These are phyloP conservation scores for Phymorhynchus buccinoides DNA, from an alignment of 1,140 invertebrate species.

Conservation along the genomic window DNA sequence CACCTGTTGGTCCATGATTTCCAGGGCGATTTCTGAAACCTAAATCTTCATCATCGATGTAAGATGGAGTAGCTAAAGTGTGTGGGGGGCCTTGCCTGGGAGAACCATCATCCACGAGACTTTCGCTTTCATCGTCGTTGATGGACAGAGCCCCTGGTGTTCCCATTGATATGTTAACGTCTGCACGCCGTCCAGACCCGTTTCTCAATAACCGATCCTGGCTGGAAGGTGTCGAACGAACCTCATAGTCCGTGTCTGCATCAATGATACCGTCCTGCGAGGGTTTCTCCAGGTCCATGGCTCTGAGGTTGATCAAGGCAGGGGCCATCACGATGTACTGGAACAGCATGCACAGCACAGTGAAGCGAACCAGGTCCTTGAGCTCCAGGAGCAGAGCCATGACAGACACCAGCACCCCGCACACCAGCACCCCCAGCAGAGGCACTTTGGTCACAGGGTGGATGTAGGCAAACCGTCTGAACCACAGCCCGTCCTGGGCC, in stretches of 20 bases:
- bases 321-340: conserved; percentile 90
- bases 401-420: conserved; percentile 82
- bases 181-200: background rate
- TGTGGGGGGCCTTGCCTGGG: background rate
- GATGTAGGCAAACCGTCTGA: conserved; percentile 82
- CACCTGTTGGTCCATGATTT: background rate
- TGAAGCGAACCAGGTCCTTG: conserved; percentile 90
- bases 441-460: conserved; percentile 86
- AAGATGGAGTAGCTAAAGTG: background rate
- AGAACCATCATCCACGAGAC: background rate
- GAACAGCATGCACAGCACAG: conserved; percentile 89
- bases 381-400: conserved; percentile 89
- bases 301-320: conserved; percentile 87
- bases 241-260: background rate
- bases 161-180: background rate
- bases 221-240: too few species aligned
- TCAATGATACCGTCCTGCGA: background rate
- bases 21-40: background rate
- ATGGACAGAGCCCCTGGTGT: background rate
- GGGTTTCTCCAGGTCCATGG: conserved; percentile 76
- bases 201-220: background rate
- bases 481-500: conserved; percentile 89
- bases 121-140: background rate
- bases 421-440: conserved; percentile 83
- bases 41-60: background rate